phyloP scores from a whole-genome alignment of 2,113 vertebrate species.

The Spheniscus mendiculus region DNA sequence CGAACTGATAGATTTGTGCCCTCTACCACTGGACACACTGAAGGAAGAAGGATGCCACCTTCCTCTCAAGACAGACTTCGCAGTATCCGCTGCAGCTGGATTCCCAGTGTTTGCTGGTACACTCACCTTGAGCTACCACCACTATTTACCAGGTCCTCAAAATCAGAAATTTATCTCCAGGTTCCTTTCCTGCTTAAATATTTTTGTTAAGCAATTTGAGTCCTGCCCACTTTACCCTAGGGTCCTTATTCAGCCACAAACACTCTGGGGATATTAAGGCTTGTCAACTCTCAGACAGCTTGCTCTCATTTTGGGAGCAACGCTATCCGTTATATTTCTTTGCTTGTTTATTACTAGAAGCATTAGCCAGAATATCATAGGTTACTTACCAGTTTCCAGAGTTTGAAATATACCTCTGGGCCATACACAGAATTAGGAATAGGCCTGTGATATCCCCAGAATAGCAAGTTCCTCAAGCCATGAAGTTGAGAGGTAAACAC shows the following conservation, averaged over 20 bases:
- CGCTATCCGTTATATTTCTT: rapidly evolving
- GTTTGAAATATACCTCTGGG: background rate
- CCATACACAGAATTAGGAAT: background rate
- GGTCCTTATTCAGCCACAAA: background rate
- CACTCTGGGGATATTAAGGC: background rate
- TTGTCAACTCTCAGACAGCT: background rate
- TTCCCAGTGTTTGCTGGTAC: rapidly evolving
- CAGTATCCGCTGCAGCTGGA: background rate
- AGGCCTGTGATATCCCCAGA: background rate
- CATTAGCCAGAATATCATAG: background rate
- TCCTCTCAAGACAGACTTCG: background rate
- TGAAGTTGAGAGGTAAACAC: background rate
- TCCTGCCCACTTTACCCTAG: background rate
- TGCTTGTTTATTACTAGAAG: background rate
- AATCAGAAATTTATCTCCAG: background rate
- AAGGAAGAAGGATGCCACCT: background rate
- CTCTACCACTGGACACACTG: no score
- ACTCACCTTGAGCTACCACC: background rate
- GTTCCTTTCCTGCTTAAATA: background rate
- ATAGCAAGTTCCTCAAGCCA: background rate
- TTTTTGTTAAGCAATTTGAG: background rate
- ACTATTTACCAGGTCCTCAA: background rate
- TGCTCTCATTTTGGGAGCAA: background rate
- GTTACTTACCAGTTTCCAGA: background rate
- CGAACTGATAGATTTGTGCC: background rate